Base-by-base conservation (phyloP, 2,113 vertebrate species). In the Albula glossodonta region DNA sequence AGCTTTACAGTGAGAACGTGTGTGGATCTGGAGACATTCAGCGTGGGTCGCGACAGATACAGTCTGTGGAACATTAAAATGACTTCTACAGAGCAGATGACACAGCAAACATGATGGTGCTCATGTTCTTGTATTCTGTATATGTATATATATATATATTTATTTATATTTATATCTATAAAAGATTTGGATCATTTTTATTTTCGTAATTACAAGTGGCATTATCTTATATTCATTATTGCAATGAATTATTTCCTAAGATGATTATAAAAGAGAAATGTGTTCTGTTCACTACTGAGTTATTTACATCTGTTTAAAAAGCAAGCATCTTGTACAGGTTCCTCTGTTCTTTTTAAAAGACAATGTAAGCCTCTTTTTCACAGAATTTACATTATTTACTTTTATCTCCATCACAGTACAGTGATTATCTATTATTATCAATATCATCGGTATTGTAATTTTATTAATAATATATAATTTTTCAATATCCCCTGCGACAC, bases 221-320 rank as follows among this genome's bases (percentile, higher is more conserved):
- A 96, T 93, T 95, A 96, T 97, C 83, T 95, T 96, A 96, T 97
- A 96, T 96, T 96, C 97, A 97, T 98, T 99, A 99, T 99, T 99
- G 98, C 98, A 96, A 99, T 97, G 97, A 96, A 96, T 95, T 95
- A 93, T 97, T 97, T 96, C 96, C 97, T 98, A 98, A 97, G 95
- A 98, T 98, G 97, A 95, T 97, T 97, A 97, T 97, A 98, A 99
- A 98, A 98, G 97, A 97, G 96, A 97, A 95, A 96, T 93, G 95
- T 96, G 93, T 97, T 95, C 89, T 96, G 96, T 97, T 96, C 94
- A 96, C 97, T 99, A 98, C 95, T 88, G 95, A 96, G 87, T 92
- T 96, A 97, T 98, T 97, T 98, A 99, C 96, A 95, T 97, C 95
- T 94, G 95, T 97, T 94, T 97, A 97, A 97, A 98, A 99, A 98